Conservation (phyloP, 2,797 vertebrate species). For the Erethizon dorsatum region DNA sequence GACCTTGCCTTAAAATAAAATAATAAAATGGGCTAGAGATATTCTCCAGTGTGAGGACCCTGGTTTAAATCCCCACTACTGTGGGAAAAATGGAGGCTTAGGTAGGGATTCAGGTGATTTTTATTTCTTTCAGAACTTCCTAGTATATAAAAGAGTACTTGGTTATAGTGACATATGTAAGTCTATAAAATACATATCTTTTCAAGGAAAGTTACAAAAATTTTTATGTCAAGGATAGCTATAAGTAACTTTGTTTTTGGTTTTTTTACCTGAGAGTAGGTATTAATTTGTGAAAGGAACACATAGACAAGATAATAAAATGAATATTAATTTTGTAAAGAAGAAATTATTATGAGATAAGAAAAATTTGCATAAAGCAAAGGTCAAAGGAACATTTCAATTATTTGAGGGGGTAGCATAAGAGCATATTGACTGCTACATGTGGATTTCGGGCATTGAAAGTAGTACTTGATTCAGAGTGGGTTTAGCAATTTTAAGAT, state of each 20-base stretch:
- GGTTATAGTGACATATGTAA: not conserved
- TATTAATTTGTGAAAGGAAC: not conserved
- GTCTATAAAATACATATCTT: not conserved
- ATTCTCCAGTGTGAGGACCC: not conserved
- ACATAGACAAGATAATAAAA: not conserved
- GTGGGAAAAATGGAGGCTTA: not conserved
- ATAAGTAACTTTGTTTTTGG: not conserved
- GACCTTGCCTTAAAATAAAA: not conserved
- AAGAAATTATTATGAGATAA: not conserved
- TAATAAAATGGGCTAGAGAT: not conserved
- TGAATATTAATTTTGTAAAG: not conserved
- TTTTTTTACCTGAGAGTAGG: not conserved
- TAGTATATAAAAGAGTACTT: not conserved
- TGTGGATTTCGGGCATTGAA: not conserved
- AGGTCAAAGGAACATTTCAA: not conserved
- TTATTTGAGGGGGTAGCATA: not conserved
- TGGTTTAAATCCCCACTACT: not conserved
- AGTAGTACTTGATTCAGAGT: not conserved
- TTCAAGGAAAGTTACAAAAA: not conserved
- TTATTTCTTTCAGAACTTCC: not conserved
- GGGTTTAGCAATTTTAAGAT: not conserved
- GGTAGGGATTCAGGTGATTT: not conserved
- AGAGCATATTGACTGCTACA: not conserved
- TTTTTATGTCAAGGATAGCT: not conserved
- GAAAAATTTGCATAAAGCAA: not conserved